A percentile compares a stretch with the other conserved stretches of the same genome.
Evolutionary conservation across 64 coral and sea anemone genomes (phyloP).

Genomic region (Porites australiensis): DNA sequence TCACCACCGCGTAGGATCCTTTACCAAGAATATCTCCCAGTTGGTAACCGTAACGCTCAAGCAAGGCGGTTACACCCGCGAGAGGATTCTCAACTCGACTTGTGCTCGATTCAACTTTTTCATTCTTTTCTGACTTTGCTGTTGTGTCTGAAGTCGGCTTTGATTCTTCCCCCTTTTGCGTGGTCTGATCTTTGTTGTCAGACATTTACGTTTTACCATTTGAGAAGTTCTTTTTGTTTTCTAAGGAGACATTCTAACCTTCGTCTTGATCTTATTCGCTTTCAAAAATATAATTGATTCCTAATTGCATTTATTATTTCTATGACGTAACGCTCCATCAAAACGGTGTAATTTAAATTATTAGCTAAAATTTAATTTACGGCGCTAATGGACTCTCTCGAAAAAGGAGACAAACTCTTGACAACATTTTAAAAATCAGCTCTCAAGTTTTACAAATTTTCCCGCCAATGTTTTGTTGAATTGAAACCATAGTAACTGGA

Average conservation of each 20-base stretch:
- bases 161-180: neutral
- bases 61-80: constrained; percentile 80
- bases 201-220: constrained; percentile 37
- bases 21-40: constrained; percentile 96
- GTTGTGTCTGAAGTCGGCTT: neutral
- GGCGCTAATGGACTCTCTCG: too few species aligned
- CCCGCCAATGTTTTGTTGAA: neutral
- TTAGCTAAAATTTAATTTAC: neutral
- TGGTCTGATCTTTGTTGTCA: constrained; percentile 25
- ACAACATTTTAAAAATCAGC: neutral
- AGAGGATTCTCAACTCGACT: constrained; percentile 47
- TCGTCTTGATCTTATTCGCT: neutral
- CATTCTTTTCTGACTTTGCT: constrained; percentile 39
- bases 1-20: constrained; percentile 94
- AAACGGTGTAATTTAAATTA: neutral
- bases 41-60: constrained; percentile 95
- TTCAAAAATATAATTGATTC: neutral
- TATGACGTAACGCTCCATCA: neutral
- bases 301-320: neutral
- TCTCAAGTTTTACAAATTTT: neutral
- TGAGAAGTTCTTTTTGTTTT: neutral
- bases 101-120: neutral
- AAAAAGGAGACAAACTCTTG: neutral
- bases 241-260: neutral
- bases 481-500: constrained; percentile 34